These are phyloP conservation scores for Pteropus alecto DNA, from an alignment of 2,113 vertebrate species.

Conservation along the genomic window DNA sequence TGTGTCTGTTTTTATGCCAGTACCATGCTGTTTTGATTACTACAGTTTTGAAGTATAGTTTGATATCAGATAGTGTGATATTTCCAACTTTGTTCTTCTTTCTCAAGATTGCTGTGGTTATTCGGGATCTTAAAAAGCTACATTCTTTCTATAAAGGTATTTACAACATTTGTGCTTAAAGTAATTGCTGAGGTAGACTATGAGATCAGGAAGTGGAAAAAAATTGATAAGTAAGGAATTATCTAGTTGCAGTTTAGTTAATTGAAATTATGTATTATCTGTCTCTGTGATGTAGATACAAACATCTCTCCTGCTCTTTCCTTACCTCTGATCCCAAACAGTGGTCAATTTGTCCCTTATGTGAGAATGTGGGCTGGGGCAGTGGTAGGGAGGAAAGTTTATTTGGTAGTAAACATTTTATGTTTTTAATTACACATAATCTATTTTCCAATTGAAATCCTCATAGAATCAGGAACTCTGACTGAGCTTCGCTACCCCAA, in stretches of 20 bases:
- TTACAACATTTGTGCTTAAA: background rate
- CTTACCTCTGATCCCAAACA: background rate
- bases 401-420: background rate
- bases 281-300: background rate
- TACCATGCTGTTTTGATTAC: no score
- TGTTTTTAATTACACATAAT: background rate
- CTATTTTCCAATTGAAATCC: background rate
- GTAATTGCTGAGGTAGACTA: background rate
- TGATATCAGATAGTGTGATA: no score
- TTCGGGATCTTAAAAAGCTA: background rate
- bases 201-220: background rate
- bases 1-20: no score
- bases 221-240: background rate
- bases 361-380: background rate
- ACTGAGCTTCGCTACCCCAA: background rate
- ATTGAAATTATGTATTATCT: background rate
- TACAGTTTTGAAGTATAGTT: no score
- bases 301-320: background rate
- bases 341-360: background rate
- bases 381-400: background rate
- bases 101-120: no score
- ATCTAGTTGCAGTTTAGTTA: background rate
- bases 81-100: no score
- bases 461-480: background rate
- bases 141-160: background rate